A percentile compares a stretch with the other conserved stretches of the same genome.
Evolutionary conservation across 2,113 vertebrate genomes (phyloP).

Genomic region (Pycnonotus jocosus): DNA sequence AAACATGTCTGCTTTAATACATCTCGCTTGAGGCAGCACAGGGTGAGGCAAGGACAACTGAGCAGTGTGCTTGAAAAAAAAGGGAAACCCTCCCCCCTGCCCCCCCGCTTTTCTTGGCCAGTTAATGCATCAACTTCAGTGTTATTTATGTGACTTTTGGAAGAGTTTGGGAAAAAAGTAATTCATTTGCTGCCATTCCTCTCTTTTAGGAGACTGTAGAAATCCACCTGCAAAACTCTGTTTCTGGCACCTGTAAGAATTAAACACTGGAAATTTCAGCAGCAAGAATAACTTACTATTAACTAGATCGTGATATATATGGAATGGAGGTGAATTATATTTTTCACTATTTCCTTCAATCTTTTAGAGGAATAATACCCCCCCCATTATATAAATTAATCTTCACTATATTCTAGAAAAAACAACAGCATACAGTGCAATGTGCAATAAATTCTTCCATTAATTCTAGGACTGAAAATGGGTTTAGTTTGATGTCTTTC

Average conservation of each 20-base stretch:
- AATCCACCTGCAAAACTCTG: not conserved
- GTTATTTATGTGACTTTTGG: not conserved
- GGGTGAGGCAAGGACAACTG: constrained; percentile 24
- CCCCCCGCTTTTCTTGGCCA: not conserved
- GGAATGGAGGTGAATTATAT: not conserved
- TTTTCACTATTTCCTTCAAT: not conserved
- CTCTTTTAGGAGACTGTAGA: not conserved
- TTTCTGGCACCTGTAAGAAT: not conserved
- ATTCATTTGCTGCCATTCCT: not conserved
- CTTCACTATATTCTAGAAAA: not conserved
- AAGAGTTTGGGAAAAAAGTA: not conserved
- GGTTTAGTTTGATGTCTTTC: not conserved
- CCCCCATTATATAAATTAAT: not conserved
- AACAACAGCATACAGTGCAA: not conserved
- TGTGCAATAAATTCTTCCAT: not conserved
- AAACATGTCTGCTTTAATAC: not conserved
- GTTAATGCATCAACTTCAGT: not conserved
- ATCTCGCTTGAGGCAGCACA: not conserved
- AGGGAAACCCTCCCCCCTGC: not conserved
- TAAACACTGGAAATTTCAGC: not conserved
- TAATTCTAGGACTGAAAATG: not conserved
- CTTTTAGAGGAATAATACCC: not conserved
- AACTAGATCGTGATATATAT: not conserved
- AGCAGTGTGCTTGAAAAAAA: not conserved
- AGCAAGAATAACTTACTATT: not conserved